Evolutionary conservation across 2,797 vertebrate genomes (phyloP), one percentile per base, ranked within the genome.

Genomic region (Myiothlypis chrysogaster): DNA sequence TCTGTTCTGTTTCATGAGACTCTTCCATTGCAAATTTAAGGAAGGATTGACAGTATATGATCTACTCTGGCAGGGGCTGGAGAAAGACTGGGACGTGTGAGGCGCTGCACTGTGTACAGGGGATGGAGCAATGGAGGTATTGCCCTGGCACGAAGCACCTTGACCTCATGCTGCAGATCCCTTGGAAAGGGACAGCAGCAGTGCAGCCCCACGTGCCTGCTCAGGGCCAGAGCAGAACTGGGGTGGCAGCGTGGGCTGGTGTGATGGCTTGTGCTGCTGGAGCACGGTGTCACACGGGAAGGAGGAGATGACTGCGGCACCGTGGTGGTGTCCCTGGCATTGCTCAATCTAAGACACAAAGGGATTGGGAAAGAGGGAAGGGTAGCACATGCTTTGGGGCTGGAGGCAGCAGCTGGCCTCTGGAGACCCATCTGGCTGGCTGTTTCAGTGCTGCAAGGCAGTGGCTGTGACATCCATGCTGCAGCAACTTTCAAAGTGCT

Each of bases 1-100:
- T 96, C 93, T 95, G 95, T 95, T 95, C 95, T 94, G 95, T 88
- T 96, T 96, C 90, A 95, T 94, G 93, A 93, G 90, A 86, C 47
- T 93, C 85, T 94, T 95, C 85, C 63, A 91, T 56, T 3, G 39
- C 80, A 65, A 70, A 86, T 94, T 75, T 56, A 71, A 94, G 70
- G 50, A 83, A 76, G 84, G 91, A 89, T 68, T 96, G 93, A 85
- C 91, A 93, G 63, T 81, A 35, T 70, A 35, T 93, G 78, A 94
- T 90, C 87, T 2, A 11, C 44, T 73, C 87, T 89, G 83, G 75
- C 89, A 96, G 84, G 83, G 68, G 49, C 68, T 93, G 75, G 78
- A 94, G 78, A 56, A 85, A 83, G 87, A 83, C 78, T 64, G 75
- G 60, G 87, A 80, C 0, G 12, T 76, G 86, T 0, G 3, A 93